Evolutionary conservation across 2,888 invertebrate species (phyloP), one percentile per base, ranked within the genome.

Genomic region (Dicyrtomina minuta): DNA sequence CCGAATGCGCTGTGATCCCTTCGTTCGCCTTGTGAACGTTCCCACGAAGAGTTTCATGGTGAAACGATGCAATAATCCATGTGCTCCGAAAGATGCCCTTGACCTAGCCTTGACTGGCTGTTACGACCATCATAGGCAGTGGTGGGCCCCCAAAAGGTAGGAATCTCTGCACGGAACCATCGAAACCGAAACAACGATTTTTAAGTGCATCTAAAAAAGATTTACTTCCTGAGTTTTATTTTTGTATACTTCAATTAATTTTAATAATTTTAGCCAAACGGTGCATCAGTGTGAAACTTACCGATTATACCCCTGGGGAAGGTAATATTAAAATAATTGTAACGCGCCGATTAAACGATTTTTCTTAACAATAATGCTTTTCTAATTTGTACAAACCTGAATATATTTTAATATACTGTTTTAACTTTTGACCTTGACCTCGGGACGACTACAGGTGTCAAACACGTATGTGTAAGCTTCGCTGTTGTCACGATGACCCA

Each of bases 111-210:
- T 53, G 1, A 65, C 67, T 10, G 75, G 75, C 17, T 77, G 77
- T 55, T 77, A 77, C 51, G 77, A 77, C 58, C 75, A 77, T 3
- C 77, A 77, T 66, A 72, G 77, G 12, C 74, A 75, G 33, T 73
- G 71, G 61, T 39, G 33, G 33, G 58, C 58, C 1, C 58, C 58
- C 26, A 58, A 27, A 10, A 39, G 39, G n/a, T 39, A 58, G n/a
- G 46, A 43, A 59, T 58, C 33, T 27, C 20, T 6, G 15, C 6
- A 6, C 5, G 26, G 4, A 5, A n/a, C n/a, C n/a, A n/a, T n/a
- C n/a, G n/a, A n/a, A n/a, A n/a, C n/a, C n/a, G n/a, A n/a, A 33
- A 33, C 3, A 33, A 33, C 8, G 33, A 33, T 22, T 55, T 3
- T 27, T 55, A 15, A 15, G n/a, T 12, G 12, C 17, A 20, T 43